Evolutionary conservation across 2,888 invertebrate species (phyloP).

Genomic region (Clepsis dumicolana): DNA sequence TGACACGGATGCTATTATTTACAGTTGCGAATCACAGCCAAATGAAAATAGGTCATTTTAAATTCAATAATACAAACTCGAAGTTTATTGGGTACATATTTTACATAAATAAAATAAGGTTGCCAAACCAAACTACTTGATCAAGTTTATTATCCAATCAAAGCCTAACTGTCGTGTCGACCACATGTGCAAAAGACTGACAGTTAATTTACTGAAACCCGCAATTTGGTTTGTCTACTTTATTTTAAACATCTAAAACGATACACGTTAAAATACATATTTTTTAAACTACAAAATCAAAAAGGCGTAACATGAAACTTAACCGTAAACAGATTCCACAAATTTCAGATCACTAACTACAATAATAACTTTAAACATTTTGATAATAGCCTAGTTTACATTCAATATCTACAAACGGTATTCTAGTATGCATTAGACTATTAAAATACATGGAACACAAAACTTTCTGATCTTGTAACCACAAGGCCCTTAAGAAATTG

Average conservation of each 20-base stretch:
- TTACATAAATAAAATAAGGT: not conserved
- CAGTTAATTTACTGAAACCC: not conserved
- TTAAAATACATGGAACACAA: constrained; percentile 2
- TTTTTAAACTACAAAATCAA: not conserved
- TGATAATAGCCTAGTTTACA: constrained; percentile 33
- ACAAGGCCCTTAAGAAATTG: not conserved
- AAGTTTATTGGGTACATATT: not conserved
- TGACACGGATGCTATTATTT: constrained; percentile 3
- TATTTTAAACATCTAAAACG: not conserved
- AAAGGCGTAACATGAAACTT: not conserved
- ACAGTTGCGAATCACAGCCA: constrained; percentile 8
- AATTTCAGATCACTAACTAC: constrained; percentile 31
- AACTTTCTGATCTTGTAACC: not conserved
- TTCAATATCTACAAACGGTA: constrained; percentile 37
- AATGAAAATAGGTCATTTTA: not conserved
- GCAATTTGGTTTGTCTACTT: not conserved
- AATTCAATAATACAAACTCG: not conserved
- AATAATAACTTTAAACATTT: constrained; percentile 35
- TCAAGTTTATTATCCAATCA: not conserved
- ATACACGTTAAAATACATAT: not conserved
- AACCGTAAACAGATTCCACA: not conserved
- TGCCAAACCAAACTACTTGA: not conserved
- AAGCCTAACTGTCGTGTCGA: no score
- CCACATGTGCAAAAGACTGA: no score
- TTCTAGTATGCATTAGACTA: constrained; percentile 13